phyloP scores from a whole-genome alignment of 2,113 vertebrate genomes.

The Cephalophus harveyi region DNA sequence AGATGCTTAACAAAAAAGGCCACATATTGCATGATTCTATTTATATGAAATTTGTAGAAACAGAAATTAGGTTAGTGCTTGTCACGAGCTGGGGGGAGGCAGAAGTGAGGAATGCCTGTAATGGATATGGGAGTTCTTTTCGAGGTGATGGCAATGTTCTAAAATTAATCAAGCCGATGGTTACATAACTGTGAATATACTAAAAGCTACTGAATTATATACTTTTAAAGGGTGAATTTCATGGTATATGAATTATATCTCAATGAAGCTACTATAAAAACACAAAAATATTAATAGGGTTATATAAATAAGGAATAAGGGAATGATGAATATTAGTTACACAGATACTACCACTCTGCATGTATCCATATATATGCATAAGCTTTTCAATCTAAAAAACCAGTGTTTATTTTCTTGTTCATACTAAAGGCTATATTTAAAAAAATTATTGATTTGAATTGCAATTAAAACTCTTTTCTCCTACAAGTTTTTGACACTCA shows the following conservation, averaged over 20 bases:
- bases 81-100: not conserved
- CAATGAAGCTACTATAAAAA: not conserved
- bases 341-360: not conserved
- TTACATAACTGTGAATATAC: not conserved
- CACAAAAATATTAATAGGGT: not conserved
- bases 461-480: not conserved
- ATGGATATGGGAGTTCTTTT: not conserved
- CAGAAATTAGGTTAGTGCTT: not conserved
- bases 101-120: not conserved
- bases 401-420: not conserved
- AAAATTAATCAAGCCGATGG: not conserved
- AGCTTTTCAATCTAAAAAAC: not conserved
- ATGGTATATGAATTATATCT: not conserved
- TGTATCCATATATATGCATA: not conserved
- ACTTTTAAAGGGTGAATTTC: not conserved
- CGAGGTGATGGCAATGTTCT: not conserved
- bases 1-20: not conserved
- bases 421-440: not conserved
- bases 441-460: not conserved
- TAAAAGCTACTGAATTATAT: not conserved
- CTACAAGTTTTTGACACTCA: not conserved
- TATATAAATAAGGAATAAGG: not conserved
- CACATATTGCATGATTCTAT: not conserved
- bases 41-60: not conserved
- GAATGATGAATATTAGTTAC: not conserved